These are phyloP conservation scores for Hypsopygia costalis DNA, from an alignment of 2,888 invertebrate genomes.

Conservation along the genomic window DNA sequence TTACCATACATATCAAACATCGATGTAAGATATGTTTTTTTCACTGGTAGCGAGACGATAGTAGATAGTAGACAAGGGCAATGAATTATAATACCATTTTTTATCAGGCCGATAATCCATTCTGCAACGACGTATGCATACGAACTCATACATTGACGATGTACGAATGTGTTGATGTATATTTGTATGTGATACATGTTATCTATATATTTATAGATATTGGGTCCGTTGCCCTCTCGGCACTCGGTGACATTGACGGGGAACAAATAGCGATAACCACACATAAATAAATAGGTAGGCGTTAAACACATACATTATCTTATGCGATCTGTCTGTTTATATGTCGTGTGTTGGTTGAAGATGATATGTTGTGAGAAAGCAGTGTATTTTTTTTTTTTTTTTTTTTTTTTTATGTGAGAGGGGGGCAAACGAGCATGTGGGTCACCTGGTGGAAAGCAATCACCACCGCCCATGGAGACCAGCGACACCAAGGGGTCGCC, in stretches of 20 bases:
- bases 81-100: slow-evolving; percentile 60
- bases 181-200: slow-evolving; percentile 34
- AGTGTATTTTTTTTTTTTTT: no score
- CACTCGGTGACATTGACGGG: slow-evolving; percentile 78
- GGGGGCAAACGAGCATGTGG: no score
- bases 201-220: slow-evolving; percentile 58
- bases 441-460: no score
- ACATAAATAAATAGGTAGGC: slow-evolving; percentile 55
- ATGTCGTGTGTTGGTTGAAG: no score
- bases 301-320: slow-evolving; percentile 5
- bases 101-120: slow-evolving; percentile 54
- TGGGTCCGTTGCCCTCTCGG: slow-evolving; percentile 72
- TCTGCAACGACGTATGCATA: slow-evolving; percentile 41
- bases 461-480: no score
- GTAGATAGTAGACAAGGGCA: slow-evolving; percentile 54
- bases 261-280: slow-evolving; percentile 72
- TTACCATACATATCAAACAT: not conserved
- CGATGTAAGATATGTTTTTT: slow-evolving; percentile 11
- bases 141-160: slow-evolving; percentile 33
- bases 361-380: not conserved
- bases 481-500: no score
- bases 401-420: no score
- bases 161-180: slow-evolving; percentile 17
- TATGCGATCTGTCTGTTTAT: not conserved
- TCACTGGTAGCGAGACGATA: slow-evolving; percentile 31